A percentile compares a stretch with the other conserved stretches of the same genome.
phyloP scores from a whole-genome alignment of 2,888 invertebrate species.

The Cyaniris semiargus region DNA sequence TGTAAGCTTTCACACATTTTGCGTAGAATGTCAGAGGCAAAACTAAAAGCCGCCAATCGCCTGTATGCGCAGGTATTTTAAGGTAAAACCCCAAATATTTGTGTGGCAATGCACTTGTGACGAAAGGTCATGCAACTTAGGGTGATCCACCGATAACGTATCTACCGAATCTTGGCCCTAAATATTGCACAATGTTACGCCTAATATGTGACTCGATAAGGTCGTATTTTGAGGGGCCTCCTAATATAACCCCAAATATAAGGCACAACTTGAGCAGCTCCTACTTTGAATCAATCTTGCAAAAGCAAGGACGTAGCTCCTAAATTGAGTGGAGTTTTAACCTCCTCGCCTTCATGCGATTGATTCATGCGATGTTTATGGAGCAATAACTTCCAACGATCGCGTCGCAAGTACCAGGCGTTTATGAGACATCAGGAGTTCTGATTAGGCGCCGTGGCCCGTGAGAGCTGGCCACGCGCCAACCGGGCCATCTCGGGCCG shows the following conservation, averaged over 20 bases:
- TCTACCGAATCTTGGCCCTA: slow-evolving; percentile 43
- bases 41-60: background rate
- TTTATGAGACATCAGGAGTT: slow-evolving; percentile 69
- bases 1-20: background rate
- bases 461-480: slow-evolving; percentile 74
- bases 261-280: background rate
- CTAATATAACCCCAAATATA: background rate
- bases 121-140: slow-evolving; percentile 39
- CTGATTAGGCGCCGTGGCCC: slow-evolving; percentile 76
- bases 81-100: background rate
- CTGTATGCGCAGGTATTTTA: background rate
- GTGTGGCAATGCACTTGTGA: slow-evolving; percentile 23
- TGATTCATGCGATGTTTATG: slow-evolving; percentile 11
- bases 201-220: slow-evolving; percentile 20
- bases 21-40: background rate
- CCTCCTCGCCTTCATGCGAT: background rate
- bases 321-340: background rate
- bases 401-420: slow-evolving; percentile 66
- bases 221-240: background rate
- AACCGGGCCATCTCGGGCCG: slow-evolving; percentile 74
- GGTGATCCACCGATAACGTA: slow-evolving; percentile 69
- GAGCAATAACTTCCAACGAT: slow-evolving; percentile 39
- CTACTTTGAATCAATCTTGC: background rate
- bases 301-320: background rate
- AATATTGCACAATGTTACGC: slow-evolving; percentile 40